A percentile compares a stretch with the other conserved stretches of the same genome.
Conservation (phyloP, 1,140 invertebrate genomes). For the Tetragnatha versicolor region DNA sequence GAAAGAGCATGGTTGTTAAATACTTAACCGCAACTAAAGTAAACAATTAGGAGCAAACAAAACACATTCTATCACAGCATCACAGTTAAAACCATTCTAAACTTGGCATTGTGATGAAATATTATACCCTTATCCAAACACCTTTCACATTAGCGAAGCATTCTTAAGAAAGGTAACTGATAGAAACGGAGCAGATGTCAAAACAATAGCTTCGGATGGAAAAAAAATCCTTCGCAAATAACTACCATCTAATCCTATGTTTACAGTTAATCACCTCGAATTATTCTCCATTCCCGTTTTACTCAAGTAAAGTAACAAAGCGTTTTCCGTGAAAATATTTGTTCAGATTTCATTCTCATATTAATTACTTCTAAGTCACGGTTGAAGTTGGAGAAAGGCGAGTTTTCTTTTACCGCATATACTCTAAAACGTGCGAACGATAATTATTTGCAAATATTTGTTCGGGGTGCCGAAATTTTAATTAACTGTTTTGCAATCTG, state of each 20-base stretch:
- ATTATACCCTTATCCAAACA: no score
- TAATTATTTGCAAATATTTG: conserved; percentile 24
- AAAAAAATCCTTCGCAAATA: background rate
- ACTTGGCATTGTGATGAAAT: no score
- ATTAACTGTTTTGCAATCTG: conserved; percentile 6
- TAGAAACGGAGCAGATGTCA: no score
- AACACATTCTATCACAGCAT: no score
- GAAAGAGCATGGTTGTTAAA: no score
- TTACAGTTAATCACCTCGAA: background rate
- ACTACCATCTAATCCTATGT: conserved; percentile 8
- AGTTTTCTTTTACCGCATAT: no score
- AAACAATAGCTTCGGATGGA: background rate
- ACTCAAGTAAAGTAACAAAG: background rate
- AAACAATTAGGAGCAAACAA: no score
- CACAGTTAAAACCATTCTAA: no score
- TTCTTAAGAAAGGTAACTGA: no score
- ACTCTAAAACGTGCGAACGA: background rate
- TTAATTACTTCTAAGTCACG: conserved; percentile 14
- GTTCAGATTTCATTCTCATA: background rate
- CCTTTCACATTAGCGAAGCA: no score
- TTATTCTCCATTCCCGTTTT: background rate
- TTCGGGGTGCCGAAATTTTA: conserved; percentile 1
- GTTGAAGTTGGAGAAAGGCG: background rate
- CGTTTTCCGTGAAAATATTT: conserved; percentile 4
- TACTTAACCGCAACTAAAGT: no score